Evolutionary conservation across 35 echinoderm and acorn worm species (phyloP).

Genomic region (Eucidaris tribuloides): DNA sequence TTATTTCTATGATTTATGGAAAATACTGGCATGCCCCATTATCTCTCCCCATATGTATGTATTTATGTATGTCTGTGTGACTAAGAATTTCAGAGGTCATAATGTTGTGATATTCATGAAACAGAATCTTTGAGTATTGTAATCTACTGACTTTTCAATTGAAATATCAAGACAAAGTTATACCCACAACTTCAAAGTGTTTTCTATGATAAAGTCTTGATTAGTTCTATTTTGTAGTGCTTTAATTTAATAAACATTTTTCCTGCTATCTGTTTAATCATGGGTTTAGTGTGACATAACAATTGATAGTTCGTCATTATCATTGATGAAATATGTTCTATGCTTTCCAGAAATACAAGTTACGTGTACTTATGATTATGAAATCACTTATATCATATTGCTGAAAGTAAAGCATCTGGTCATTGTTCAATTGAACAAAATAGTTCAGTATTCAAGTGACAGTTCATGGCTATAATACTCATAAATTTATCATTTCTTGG

Average conservation of each 20-base stretch:
- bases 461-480: not conserved
- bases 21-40: not conserved
- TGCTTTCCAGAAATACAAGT: not conserved
- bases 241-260: too few species aligned
- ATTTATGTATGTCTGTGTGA: not conserved
- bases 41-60: not conserved
- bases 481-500: not conserved
- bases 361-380: not conserved
- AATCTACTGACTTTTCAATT: not conserved
- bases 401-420: too few species aligned
- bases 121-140: not conserved
- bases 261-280: too few species aligned
- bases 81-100: not conserved
- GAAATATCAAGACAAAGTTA: too few species aligned
- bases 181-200: too few species aligned
- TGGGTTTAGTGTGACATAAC: too few species aligned
- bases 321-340: too few species aligned
- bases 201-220: too few species aligned
- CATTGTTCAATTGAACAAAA: not conserved
- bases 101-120: not conserved
- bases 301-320: too few species aligned
- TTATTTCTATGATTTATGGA: not conserved
- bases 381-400: too few species aligned
- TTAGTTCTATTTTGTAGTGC: too few species aligned
- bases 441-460: not conserved